Evolutionary conservation across 2,113 vertebrate species (phyloP).

Genomic region (Ailurus styani): DNA sequence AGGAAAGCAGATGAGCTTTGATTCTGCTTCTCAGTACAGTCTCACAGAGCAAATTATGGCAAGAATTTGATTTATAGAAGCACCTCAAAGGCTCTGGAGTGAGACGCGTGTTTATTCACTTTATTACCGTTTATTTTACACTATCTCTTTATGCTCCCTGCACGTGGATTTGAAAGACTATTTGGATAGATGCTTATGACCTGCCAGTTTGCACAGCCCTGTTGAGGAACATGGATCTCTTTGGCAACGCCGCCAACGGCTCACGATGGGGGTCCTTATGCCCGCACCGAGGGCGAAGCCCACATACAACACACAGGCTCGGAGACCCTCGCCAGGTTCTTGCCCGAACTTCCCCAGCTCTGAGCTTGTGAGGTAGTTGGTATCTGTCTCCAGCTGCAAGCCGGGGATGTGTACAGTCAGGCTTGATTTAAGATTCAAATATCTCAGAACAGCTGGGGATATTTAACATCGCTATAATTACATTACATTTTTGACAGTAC

Average conservation of each 20-base stretch:
- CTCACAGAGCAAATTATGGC: slow-evolving; percentile 54
- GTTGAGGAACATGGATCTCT: neutral
- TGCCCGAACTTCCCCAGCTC: neutral
- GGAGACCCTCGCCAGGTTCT: neutral
- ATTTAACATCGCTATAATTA: slow-evolving; percentile 59
- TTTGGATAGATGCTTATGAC: slow-evolving; percentile 60
- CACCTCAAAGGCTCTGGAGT: slow-evolving; percentile 63
- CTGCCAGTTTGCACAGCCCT: slow-evolving; percentile 24
- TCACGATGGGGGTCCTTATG: neutral
- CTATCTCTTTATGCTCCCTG: slow-evolving; percentile 70
- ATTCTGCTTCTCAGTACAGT: slow-evolving; percentile 33
- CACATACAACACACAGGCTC: neutral
- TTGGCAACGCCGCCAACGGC: neutral
- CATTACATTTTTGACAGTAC: slow-evolving; percentile 49
- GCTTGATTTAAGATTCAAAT: slow-evolving; percentile 38
- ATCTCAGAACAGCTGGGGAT: slow-evolving; percentile 68
- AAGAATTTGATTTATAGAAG: slow-evolving; percentile 66
- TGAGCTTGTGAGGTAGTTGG: rapidly evolving
- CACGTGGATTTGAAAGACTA: slow-evolving; percentile 63
- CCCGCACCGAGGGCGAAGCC: neutral
- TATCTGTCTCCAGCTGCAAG: slow-evolving; percentile 8
- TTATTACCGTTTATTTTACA: slow-evolving; percentile 69
- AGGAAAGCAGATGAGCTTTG: slow-evolving; percentile 60
- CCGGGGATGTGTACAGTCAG: neutral
- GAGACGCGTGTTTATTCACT: slow-evolving; percentile 53